These are phyloP conservation scores for Patiria pectinifera DNA, from an alignment of 53 echinoderm and acorn worm genomes.

Conservation along the genomic window DNA sequence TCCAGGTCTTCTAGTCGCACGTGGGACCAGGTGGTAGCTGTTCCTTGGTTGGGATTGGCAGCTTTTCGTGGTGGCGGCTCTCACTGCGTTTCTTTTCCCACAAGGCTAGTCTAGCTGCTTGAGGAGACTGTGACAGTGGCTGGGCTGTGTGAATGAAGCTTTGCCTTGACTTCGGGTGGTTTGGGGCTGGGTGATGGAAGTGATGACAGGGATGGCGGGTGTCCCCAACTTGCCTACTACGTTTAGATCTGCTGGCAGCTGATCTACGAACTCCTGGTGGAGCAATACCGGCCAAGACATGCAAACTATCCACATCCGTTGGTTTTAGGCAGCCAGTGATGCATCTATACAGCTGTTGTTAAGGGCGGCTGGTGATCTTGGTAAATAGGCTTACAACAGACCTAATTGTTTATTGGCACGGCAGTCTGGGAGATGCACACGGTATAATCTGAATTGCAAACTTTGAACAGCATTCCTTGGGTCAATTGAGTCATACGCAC, in stretches of 20 bases:
- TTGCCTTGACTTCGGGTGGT: no score
- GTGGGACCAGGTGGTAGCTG: no score
- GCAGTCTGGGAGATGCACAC: neutral
- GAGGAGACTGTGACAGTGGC: no score
- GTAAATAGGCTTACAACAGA: neutral
- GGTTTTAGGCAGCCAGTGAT: no score
- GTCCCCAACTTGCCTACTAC: neutral
- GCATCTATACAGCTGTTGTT: constrained; percentile 31
- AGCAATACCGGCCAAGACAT: neutral
- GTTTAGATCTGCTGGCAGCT: neutral
- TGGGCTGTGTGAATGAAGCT: no score
- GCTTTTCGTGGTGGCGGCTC: no score
- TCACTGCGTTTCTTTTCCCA: no score
- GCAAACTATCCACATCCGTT: neutral
- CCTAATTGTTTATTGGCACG: neutral
- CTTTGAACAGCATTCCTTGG: no score
- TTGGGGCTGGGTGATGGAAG: neutral
- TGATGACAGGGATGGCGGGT: neutral
- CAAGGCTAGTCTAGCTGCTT: no score
- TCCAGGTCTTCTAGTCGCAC: no score
- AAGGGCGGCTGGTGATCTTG: neutral
- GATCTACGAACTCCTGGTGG: neutral
- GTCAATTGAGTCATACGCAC: neutral
- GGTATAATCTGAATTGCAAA: no score
- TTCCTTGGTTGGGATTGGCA: no score